Evolutionary conservation across 2,113 vertebrate species (phyloP), one percentile per base, ranked within the genome.

Genomic region (Megaceryle torquata): DNA sequence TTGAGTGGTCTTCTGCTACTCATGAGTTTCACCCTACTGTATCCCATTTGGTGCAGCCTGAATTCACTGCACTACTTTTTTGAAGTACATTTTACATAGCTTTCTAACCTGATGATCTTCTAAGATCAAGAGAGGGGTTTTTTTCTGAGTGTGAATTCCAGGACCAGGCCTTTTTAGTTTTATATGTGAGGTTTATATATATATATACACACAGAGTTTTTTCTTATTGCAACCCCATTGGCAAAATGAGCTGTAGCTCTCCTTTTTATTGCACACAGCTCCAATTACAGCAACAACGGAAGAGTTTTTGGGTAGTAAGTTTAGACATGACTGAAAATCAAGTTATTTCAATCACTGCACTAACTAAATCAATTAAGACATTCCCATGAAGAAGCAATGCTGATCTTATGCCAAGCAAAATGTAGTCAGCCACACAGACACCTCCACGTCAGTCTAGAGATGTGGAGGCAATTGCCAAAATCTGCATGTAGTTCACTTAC

Each of bases 401-500:
- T 67, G 56, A 50, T 82, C 29, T 89, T 59, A 63, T 11, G 50
- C 68, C 64, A 86, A 29, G 8, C 6, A 77, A 91, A 65, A 33
- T 14, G 15, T 15, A 72, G 75, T 41, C 29, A 89, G 50, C 24
- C 67, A 48, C 29, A 35, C 18, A 59, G 54, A 65, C 29, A 41
- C 37, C 31, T 65, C 35, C 59, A 41, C 51, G 3, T 33, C 37
- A 80, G 18, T 43, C 29, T 28, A 64, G 82, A 79, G 33, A 76
- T 26, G 8, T 48, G 60, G 63, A 88, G 41, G 15, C 67, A 70
- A 14, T 17, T 9, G 2, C 17, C 64, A 74, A 79, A 83, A 51
- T 15, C 53, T 56, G 31, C 61, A 15, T 5, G 8, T 8, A 44
- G 15, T 35, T 78, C 59, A 88, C 98, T 97, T 76, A 99, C 99